Conservation (phyloP, 2,113 vertebrate species). For the Corythoichthys haematopterus region DNA sequence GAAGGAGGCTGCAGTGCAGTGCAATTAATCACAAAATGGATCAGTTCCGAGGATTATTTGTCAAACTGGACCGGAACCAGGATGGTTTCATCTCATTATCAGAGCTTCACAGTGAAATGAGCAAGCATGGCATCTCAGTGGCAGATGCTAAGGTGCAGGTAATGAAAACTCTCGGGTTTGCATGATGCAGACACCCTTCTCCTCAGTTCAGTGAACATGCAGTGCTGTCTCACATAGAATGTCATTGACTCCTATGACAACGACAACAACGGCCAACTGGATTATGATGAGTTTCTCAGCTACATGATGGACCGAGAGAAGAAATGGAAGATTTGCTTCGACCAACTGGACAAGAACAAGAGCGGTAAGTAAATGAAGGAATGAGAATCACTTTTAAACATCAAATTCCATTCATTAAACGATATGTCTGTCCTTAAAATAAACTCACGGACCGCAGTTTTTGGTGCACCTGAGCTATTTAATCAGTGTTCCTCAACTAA, state of each 20-base stretch:
- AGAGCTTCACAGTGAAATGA: conserved; percentile 69
- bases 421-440: neutral
- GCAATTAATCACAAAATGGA: conserved; percentile 42
- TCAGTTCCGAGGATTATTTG: conserved; percentile 63
- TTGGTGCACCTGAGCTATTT: neutral
- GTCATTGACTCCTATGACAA: conserved; percentile 63
- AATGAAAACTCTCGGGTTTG: neutral
- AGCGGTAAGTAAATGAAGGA: conserved; percentile 57
- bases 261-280: conserved; percentile 63
- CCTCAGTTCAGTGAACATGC: neutral
- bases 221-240: conserved; percentile 33
- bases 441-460: neutral
- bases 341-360: conserved; percentile 71
- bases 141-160: conserved; percentile 65
- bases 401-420: neutral
- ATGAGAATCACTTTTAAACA: neutral
- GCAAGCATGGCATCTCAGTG: conserved; percentile 62
- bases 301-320: conserved; percentile 72
- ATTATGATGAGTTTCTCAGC: conserved; percentile 69
- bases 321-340: conserved; percentile 73
- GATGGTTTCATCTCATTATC: conserved; percentile 66
- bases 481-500: neutral
- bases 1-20: conserved; percentile 29
- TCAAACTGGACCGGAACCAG: conserved; percentile 64
- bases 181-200: neutral